These are phyloP conservation scores for Tuberolachnus salignus DNA, from an alignment of 2,888 invertebrate genomes.

Conservation along the genomic window DNA sequence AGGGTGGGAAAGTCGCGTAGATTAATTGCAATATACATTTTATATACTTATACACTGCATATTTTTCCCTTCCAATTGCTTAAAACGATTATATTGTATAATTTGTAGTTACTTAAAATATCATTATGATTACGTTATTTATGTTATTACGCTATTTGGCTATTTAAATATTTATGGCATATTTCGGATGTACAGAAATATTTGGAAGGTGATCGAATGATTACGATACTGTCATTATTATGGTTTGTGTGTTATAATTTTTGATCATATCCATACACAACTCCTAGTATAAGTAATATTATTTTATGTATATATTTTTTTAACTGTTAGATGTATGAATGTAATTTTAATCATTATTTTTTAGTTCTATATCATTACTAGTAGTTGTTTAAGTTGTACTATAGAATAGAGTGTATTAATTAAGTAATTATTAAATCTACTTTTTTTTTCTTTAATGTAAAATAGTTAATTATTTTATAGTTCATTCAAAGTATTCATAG, in stretches of 20 bases:
- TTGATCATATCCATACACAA: not conserved
- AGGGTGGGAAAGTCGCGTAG: slow-evolving; percentile 23
- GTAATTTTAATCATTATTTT: slow-evolving; percentile 19
- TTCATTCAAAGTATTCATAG: not conserved
- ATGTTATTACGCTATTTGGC: not conserved
- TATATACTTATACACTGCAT: not conserved
- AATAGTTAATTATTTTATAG: slow-evolving; percentile 6
- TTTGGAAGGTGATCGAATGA: not conserved
- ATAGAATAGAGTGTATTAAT: slow-evolving; percentile 6
- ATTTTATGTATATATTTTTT: not conserved
- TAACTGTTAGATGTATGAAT: slow-evolving; percentile 31
- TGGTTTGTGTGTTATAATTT: slow-evolving; percentile 3
- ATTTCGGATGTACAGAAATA: not conserved
- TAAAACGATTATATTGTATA: not conserved
- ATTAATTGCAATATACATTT: not conserved
- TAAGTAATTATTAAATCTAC: slow-evolving; percentile 7
- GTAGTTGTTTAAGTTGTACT: slow-evolving; percentile 40
- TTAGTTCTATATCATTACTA: slow-evolving; percentile 26
- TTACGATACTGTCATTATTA: not conserved
- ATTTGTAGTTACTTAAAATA: slow-evolving; percentile 19
- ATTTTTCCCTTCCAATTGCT: slow-evolving; percentile 6
- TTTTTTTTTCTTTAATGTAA: not conserved
- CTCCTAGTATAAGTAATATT: not conserved
- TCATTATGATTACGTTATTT: slow-evolving; percentile 12
- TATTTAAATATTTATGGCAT: slow-evolving; percentile 20